Conservation (phyloP, 2,113 vertebrate genomes). For the Paraplagusia blochii region DNA sequence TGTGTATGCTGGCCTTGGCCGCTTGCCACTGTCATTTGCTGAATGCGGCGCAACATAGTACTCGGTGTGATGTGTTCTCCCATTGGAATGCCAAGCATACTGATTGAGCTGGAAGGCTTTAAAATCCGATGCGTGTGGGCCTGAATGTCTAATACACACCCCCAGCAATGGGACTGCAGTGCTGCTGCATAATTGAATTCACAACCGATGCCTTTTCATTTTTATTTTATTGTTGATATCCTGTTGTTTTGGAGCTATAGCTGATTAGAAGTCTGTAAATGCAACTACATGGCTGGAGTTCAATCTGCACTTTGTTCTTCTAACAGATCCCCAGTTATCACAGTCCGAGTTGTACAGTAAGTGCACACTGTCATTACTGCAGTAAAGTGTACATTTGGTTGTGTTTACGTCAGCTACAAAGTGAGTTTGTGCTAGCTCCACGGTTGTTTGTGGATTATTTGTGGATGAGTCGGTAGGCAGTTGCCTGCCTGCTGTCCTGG, state of each 20-base stretch:
- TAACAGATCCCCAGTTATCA: background rate
- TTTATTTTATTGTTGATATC: background rate
- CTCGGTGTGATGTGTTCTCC: constrained; percentile 16
- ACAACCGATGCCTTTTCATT: constrained; percentile 6
- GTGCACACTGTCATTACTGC: constrained; percentile 17
- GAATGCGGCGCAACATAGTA: background rate
- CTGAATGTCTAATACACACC: constrained; percentile 27
- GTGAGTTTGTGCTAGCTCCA: constrained; percentile 12
- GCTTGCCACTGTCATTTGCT: constrained; percentile 2
- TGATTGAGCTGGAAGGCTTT: constrained; percentile 29
- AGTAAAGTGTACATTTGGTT: constrained; percentile 10
- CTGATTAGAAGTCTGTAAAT: constrained; percentile 50
- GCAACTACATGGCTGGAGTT: constrained; percentile 52
- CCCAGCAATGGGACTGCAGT: constrained; percentile 15
- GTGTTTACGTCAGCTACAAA: constrained; percentile 2
- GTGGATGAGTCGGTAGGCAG: constrained; percentile 53
- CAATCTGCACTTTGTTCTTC: constrained; percentile 43
- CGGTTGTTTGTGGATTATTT: constrained; percentile 36
- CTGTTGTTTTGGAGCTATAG: constrained; percentile 24
- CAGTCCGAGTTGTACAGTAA: too few species aligned
- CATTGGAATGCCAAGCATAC: constrained; percentile 26
- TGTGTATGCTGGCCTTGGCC: constrained; percentile 18
- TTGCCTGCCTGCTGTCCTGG: constrained; percentile 52
- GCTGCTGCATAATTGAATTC: constrained; percentile 14
- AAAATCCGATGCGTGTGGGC: constrained; percentile 16